These are phyloP conservation scores for Thalpophila matura DNA, from an alignment of 2,888 invertebrate genomes.

Conservation along the genomic window DNA sequence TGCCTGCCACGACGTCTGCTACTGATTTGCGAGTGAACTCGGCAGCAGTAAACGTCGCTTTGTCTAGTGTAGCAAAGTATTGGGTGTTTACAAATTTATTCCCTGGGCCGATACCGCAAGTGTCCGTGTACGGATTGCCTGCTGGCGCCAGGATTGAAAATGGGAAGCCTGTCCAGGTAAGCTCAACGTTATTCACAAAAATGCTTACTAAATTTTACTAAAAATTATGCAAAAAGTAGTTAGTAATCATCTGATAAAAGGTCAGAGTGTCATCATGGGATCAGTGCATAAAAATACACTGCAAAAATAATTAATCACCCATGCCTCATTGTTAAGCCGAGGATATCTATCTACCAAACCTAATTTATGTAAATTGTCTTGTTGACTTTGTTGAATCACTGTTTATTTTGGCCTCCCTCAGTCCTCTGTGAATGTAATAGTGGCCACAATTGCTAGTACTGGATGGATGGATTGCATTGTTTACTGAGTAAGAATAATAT, in stretches of 20 bases:
- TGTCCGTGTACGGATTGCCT: conserved; percentile 93
- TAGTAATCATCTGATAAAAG: conserved; percentile 26
- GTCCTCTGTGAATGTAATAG: conserved; percentile 11
- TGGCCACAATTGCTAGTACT: conserved; percentile 7
- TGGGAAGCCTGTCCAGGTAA: conserved; percentile 92
- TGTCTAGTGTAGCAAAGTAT: conserved; percentile 95
- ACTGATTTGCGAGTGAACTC: conserved; percentile 92
- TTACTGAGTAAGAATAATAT: too few relatives aligned
- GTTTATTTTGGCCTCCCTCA: conserved; percentile 37
- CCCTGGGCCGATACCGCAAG: conserved; percentile 94
- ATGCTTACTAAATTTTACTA: conserved; percentile 13
- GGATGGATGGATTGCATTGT: too few relatives aligned
- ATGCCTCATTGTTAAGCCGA: conserved; percentile 30
- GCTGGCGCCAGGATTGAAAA: conserved; percentile 91
- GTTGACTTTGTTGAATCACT: conserved; percentile 56
- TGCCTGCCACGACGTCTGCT: conserved; percentile 90
- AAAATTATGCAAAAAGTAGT: conserved; percentile 15
- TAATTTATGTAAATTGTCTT: conserved; percentile 60
- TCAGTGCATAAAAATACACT: conserved; percentile 30
- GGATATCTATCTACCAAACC: conserved; percentile 28
- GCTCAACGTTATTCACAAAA: conserved; percentile 16
- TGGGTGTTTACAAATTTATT: conserved; percentile 96
- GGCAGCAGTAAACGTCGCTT: conserved; percentile 92
- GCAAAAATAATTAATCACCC: conserved; percentile 20
- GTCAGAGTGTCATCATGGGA: conserved; percentile 32